These are phyloP conservation scores for Trichosurus vulpecula DNA, from an alignment of 2,797 vertebrate genomes.

Conservation along the genomic window DNA sequence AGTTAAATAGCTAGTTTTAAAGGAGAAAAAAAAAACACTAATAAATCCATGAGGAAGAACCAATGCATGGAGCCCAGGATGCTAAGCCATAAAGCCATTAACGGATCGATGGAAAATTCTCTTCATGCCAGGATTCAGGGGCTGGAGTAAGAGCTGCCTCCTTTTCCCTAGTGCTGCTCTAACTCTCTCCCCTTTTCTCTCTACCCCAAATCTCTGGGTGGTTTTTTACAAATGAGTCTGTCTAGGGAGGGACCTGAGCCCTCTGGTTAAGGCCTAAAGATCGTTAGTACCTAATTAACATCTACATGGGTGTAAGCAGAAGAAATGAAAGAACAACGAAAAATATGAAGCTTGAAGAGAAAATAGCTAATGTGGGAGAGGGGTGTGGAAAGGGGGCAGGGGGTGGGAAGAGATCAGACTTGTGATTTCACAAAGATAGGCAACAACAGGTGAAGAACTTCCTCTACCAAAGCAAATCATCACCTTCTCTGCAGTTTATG, in stretches of 20 bases:
- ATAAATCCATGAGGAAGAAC: background rate
- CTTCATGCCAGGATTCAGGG: background rate
- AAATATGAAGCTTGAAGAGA: background rate
- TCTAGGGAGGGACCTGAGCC: background rate
- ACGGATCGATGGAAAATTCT: background rate
- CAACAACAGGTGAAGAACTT: background rate
- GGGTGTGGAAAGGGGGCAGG: background rate
- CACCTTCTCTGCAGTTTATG: background rate
- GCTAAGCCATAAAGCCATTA: background rate
- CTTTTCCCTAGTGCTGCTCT: background rate
- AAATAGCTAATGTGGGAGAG: background rate
- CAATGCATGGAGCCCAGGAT: background rate
- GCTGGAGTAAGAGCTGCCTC: background rate
- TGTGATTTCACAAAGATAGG: background rate
- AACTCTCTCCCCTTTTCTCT: background rate
- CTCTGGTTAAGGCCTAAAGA: background rate
- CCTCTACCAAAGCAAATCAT: background rate
- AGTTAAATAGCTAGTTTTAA: constrained; percentile 82
- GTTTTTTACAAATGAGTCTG: background rate
- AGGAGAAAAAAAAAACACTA: background rate
- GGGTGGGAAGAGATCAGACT: background rate
- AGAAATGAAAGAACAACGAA: background rate
- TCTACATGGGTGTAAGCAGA: background rate
- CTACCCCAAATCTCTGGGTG: background rate
- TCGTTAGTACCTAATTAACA: background rate